Conservation (phyloP, 2,888 invertebrate genomes). For the Melolontha melolontha region DNA sequence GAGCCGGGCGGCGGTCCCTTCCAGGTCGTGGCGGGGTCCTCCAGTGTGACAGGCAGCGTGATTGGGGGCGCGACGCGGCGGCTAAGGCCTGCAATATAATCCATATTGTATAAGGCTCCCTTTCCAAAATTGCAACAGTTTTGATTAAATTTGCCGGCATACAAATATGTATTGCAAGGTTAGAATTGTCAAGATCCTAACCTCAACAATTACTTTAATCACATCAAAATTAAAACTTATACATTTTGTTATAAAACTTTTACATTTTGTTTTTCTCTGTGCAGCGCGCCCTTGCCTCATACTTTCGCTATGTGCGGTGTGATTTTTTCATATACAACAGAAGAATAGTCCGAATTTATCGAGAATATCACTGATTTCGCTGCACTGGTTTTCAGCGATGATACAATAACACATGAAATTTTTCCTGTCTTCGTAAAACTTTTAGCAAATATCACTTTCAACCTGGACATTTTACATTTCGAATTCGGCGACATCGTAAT, state of each 20-base stretch:
- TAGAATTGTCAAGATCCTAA: slow-evolving; percentile 57
- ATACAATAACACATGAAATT: slow-evolving; percentile 30
- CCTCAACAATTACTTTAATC: slow-evolving; percentile 52
- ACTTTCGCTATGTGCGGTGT: slow-evolving; percentile 54
- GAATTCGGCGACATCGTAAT: slow-evolving; percentile 32
- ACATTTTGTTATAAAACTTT: slow-evolving; percentile 53
- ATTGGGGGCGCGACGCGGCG: slow-evolving; percentile 78
- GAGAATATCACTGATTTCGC: slow-evolving; percentile 37
- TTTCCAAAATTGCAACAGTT: slow-evolving; percentile 8
- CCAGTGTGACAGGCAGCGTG: slow-evolving; percentile 79
- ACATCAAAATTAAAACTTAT: slow-evolving; percentile 34
- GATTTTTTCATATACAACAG: slow-evolving; percentile 34
- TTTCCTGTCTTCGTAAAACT: slow-evolving; percentile 31
- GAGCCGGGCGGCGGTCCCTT: slow-evolving; percentile 79
- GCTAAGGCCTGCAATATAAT: slow-evolving; percentile 78
- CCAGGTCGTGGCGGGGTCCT: slow-evolving; percentile 82
- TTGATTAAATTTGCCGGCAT: slow-evolving; percentile 38
- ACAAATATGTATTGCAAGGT: slow-evolving; percentile 53
- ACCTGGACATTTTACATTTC: slow-evolving; percentile 34
- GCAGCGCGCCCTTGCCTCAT: slow-evolving; percentile 71
- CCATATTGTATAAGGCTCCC: slow-evolving; percentile 31
- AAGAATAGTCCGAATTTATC: slow-evolving; percentile 32
- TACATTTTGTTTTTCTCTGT: slow-evolving; percentile 70
- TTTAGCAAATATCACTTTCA: slow-evolving; percentile 26
- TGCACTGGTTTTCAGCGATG: slow-evolving; percentile 25